Conservation (phyloP, 2,797 vertebrate genomes). For the Gadopsis bispinosus region DNA sequence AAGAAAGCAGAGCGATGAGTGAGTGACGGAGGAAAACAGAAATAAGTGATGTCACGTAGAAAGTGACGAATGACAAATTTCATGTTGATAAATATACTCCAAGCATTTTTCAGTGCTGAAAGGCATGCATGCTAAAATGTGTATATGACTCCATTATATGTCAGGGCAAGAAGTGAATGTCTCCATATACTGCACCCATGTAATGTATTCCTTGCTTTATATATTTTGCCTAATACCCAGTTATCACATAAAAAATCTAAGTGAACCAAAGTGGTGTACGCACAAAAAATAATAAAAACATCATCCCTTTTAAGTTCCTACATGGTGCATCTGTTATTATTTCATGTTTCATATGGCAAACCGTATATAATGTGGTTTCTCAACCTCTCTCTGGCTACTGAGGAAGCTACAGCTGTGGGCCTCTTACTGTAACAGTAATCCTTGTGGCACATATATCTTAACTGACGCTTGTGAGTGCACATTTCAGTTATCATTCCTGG, state of each 20-base stretch:
- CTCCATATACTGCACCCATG: background rate
- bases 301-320: slow-evolving; percentile 51
- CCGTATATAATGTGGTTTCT: slow-evolving; percentile 74
- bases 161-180: slow-evolving; percentile 23
- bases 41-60: slow-evolving; percentile 73
- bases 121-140: slow-evolving; percentile 26
- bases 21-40: slow-evolving; percentile 64
- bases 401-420: slow-evolving; percentile 80
- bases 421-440: slow-evolving; percentile 78
- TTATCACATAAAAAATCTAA: slow-evolving; percentile 45
- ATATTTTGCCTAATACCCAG: slow-evolving; percentile 28
- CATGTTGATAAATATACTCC: slow-evolving; percentile 56
- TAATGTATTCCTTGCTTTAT: slow-evolving; percentile 4
- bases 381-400: slow-evolving; percentile 65
- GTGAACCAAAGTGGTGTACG: slow-evolving; percentile 31
- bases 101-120: slow-evolving; percentile 50
- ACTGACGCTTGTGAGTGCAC: slow-evolving; percentile 66
- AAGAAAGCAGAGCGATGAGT: slow-evolving; percentile 70
- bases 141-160: slow-evolving; percentile 23
- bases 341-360: slow-evolving; percentile 71
- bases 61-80: slow-evolving; percentile 66
- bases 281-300: slow-evolving; percentile 49
- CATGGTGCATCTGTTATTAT: slow-evolving; percentile 76
- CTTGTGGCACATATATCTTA: slow-evolving; percentile 78
- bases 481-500: slow-evolving; percentile 78